A percentile compares a stretch with the other conserved stretches of the same genome.
Evolutionary conservation across 2,888 invertebrate species (phyloP).

Genomic region (Drosophila hawaiiensis): DNA sequence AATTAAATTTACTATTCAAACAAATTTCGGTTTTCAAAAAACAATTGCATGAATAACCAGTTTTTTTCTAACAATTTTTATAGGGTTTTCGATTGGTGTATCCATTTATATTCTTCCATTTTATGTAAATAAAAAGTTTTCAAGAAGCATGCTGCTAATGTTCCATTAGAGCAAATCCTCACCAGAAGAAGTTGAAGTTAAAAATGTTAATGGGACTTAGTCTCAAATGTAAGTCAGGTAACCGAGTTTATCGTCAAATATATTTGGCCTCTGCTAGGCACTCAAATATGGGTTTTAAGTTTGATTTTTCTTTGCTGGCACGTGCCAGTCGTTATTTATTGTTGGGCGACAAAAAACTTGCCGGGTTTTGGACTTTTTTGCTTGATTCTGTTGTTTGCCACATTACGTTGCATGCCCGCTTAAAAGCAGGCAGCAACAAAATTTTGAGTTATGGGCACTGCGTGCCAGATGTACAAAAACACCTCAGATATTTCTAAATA

Average conservation of each 20-base stretch:
- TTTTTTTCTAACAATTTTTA: not conserved
- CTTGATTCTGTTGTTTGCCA: conserved; percentile 72
- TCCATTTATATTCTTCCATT: not conserved
- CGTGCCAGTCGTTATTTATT: conserved; percentile 82
- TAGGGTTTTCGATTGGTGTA: not conserved
- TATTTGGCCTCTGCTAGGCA: not conserved
- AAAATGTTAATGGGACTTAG: not conserved
- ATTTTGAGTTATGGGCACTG: conserved; percentile 75
- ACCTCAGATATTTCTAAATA: too few species aligned
- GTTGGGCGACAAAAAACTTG: conserved; percentile 61
- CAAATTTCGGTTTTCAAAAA: not conserved
- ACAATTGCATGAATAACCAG: too few species aligned
- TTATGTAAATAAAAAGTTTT: not conserved
- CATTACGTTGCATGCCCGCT: conserved; percentile 58
- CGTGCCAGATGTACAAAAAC: conserved; percentile 76
- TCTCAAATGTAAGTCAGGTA: not conserved
- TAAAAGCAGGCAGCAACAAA: conserved; percentile 36
- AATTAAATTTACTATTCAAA: accelerated
- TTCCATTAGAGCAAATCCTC: not conserved
- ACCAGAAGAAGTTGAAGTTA: not conserved
- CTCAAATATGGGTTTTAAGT: conserved; percentile 27
- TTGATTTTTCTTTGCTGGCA: conserved; percentile 47
- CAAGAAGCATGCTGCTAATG: not conserved
- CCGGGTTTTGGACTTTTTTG: conserved; percentile 53
- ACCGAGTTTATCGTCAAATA: not conserved